Percentiles rank a stretch among this genome's conserved stretches.
phyloP scores from a whole-genome alignment of 2,797 vertebrate genomes.

The Trachops cirrhosus region DNA sequence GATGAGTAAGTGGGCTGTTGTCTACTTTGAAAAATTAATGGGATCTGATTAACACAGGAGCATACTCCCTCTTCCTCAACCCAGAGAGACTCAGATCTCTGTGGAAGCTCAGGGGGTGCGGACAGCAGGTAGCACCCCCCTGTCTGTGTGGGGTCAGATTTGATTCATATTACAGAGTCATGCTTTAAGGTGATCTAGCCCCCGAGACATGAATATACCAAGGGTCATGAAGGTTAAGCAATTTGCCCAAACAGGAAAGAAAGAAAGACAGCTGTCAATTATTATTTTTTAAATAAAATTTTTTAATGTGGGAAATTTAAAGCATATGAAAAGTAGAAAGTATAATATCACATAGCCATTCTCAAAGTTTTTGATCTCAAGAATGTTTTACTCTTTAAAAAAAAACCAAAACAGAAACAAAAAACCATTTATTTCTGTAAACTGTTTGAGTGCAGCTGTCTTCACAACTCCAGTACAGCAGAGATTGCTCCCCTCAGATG shows the following conservation, averaged over 20 bases:
- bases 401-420: conserved; percentile 64
- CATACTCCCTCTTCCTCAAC: background rate
- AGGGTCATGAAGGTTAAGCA: background rate
- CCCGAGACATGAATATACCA: background rate
- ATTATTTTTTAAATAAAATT: background rate
- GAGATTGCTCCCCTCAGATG: conserved; percentile 46
- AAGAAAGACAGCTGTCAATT: background rate
- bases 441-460: conserved; percentile 63
- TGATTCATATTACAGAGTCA: background rate
- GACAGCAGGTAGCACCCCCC: accelerated
- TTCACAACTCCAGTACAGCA: conserved; percentile 63
- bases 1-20: conserved; percentile 72
- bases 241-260: background rate
- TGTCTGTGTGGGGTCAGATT: background rate
- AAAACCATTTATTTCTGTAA: conserved; percentile 73
- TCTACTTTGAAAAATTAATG: conserved; percentile 77
- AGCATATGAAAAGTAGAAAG: background rate
- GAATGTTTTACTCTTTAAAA: conserved; percentile 53
- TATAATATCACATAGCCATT: background rate
- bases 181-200: background rate
- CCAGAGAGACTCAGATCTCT: conserved; percentile 4
- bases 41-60: conserved; percentile 67
- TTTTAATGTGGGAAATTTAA: background rate
- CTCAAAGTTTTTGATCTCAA: background rate
- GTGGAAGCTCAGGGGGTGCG: accelerated